A percentile compares a stretch with the other conserved stretches of the same genome.
phyloP scores from a whole-genome alignment of 1,140 invertebrate species.

The Octopus sinensis region DNA sequence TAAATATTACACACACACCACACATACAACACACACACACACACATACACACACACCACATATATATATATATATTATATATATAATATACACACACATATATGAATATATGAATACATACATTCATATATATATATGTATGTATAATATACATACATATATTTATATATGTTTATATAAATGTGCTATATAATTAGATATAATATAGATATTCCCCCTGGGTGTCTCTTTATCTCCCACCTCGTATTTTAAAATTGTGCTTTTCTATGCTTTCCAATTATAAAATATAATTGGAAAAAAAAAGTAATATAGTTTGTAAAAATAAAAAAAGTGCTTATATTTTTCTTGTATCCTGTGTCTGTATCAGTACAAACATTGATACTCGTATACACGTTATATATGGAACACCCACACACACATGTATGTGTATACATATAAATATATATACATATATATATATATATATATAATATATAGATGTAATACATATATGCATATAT shows the following conservation, averaged over 20 bases:
- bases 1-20: too few species aligned
- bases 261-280: too few species aligned
- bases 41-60: neutral
- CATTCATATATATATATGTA: neutral
- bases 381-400: neutral
- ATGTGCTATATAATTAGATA: too few species aligned
- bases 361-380: neutral
- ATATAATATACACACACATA: neutral
- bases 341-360: neutral
- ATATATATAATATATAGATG: neutral
- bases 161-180: neutral
- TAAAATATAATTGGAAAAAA: too few species aligned
- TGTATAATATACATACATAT: neutral
- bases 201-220: too few species aligned
- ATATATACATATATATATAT: neutral
- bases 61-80: conserved; percentile 1
- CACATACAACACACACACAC: neutral
- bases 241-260: too few species aligned
- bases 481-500: neutral
- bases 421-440: neutral
- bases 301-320: too few species aligned
- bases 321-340: neutral
- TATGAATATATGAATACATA: neutral
- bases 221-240: too few species aligned
- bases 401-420: neutral